These are phyloP conservation scores for Styela plicata DNA, from an alignment of 23 tunicate genomes.

Conservation along the genomic window DNA sequence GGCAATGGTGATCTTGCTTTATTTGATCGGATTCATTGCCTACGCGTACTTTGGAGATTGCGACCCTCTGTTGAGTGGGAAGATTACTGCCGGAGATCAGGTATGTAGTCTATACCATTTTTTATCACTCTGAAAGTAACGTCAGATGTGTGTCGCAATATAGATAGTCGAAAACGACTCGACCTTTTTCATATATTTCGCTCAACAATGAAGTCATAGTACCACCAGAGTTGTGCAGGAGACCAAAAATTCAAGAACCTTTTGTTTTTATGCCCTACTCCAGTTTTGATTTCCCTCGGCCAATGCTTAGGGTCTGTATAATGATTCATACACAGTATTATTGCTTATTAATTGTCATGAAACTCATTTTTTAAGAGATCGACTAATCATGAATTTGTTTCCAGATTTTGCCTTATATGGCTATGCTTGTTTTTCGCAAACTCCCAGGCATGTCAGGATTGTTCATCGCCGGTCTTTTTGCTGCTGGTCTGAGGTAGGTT, in stretches of 20 bases:
- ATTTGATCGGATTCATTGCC: constrained; percentile 59
- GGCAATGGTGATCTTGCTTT: neutral
- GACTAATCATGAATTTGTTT: too few relatives aligned
- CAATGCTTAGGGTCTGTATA: neutral
- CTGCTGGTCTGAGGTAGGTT: constrained; percentile 9
- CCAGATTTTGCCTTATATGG: constrained; percentile 77
- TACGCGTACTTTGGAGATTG: constrained; percentile 68
- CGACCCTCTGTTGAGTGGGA: constrained; percentile 43
- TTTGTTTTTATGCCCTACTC: too few relatives aligned
- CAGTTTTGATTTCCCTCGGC: too few relatives aligned
- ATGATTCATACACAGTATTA: neutral
- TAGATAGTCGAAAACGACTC: too few relatives aligned
- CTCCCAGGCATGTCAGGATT: constrained; percentile 79
- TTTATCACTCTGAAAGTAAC: too few relatives aligned
- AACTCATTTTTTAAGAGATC: too few relatives aligned
- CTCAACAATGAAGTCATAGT: too few relatives aligned
- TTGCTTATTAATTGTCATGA: constrained; percentile 6
- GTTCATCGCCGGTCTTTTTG: constrained; percentile 78
- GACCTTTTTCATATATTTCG: too few relatives aligned
- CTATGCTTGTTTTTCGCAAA: constrained; percentile 60
- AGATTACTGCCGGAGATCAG: constrained; percentile 68
- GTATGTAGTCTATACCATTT: too few relatives aligned
- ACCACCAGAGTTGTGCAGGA: too few relatives aligned
- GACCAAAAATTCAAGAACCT: too few relatives aligned
- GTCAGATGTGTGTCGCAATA: too few relatives aligned